Evolutionary conservation across 1,140 invertebrate species (phyloP).

Genomic region (Chymomyza costata): DNA sequence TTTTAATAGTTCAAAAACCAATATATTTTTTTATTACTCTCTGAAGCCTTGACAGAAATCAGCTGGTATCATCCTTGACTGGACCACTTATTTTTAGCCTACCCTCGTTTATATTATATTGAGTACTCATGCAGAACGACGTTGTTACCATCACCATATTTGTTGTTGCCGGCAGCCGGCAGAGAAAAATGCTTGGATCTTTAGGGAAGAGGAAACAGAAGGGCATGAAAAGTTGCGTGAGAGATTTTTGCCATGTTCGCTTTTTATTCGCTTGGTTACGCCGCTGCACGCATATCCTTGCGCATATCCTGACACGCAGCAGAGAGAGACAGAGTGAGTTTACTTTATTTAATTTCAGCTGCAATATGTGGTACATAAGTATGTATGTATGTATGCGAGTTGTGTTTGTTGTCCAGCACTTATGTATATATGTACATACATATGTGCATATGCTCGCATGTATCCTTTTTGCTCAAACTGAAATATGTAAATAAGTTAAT

Average conservation of each 20-base stretch:
- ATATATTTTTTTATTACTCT: too few species aligned
- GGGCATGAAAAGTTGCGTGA: constrained; percentile 37
- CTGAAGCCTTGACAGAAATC: too few species aligned
- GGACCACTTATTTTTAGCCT: too few species aligned
- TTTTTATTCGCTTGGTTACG: constrained; percentile 37
- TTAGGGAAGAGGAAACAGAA: constrained; percentile 6
- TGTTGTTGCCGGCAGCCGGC: too few species aligned
- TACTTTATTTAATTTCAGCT: constrained; percentile 41
- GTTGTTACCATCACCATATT: too few species aligned
- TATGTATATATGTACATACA: too few species aligned
- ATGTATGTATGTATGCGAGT: constrained; percentile 16
- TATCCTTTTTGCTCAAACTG: constrained; percentile 45
- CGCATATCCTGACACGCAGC: constrained; percentile 29
- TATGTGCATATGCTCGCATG: too few species aligned
- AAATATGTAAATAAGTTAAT: constrained; percentile 70
- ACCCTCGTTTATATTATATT: too few species aligned
- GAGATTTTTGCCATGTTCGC: constrained; percentile 38
- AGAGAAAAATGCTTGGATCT: too few species aligned
- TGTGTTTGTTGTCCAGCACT: constrained; percentile 30
- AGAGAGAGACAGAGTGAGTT: constrained; percentile 9
- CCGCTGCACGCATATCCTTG: constrained; percentile 38
- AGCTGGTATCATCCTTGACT: too few species aligned
- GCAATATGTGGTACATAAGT: constrained; percentile 26
- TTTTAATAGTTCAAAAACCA: too few species aligned
- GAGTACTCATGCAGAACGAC: too few species aligned